Evolutionary conservation across 2,113 vertebrate species (phyloP).

Genomic region (Hassar affinis): DNA sequence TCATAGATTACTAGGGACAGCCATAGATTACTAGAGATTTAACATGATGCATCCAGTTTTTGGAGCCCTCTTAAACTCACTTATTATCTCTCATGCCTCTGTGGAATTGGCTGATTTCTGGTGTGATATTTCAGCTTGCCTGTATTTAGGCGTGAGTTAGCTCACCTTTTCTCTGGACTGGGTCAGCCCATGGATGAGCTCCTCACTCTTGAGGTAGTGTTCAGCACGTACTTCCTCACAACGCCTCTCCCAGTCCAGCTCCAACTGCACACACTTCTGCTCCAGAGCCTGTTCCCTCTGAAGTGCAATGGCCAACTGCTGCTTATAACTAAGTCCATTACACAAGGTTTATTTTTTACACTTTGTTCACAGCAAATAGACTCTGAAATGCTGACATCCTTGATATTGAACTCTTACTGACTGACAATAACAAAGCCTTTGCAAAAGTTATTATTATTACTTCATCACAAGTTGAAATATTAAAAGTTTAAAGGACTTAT

Average conservation of each 20-base stretch:
- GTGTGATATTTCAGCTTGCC: background rate
- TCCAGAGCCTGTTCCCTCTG: slow-evolving; percentile 72
- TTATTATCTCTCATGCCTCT: background rate
- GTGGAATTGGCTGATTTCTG: background rate
- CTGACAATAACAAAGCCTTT: background rate
- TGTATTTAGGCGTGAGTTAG: background rate
- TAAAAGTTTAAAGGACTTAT: background rate
- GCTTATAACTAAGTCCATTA: slow-evolving; percentile 72
- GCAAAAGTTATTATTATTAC: background rate
- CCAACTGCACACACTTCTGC: slow-evolving; percentile 70
- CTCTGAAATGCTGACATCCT: background rate
- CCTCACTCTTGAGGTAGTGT: slow-evolving; percentile 71
- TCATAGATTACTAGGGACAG: background rate
- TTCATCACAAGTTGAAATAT: background rate
- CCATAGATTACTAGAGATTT: background rate
- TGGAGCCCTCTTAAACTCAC: background rate
- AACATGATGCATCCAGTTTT: background rate
- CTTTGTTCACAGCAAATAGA: background rate
- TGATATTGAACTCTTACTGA: background rate
- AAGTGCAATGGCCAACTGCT: slow-evolving; percentile 68
- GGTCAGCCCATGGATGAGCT: slow-evolving; percentile 70
- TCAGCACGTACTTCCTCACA: slow-evolving; percentile 70
- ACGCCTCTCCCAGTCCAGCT: slow-evolving; percentile 77
- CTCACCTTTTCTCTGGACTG: slow-evolving; percentile 76
- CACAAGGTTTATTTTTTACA: background rate